phyloP scores from a whole-genome alignment of 2,797 vertebrate species.

The Peromyscus attwateri region DNA sequence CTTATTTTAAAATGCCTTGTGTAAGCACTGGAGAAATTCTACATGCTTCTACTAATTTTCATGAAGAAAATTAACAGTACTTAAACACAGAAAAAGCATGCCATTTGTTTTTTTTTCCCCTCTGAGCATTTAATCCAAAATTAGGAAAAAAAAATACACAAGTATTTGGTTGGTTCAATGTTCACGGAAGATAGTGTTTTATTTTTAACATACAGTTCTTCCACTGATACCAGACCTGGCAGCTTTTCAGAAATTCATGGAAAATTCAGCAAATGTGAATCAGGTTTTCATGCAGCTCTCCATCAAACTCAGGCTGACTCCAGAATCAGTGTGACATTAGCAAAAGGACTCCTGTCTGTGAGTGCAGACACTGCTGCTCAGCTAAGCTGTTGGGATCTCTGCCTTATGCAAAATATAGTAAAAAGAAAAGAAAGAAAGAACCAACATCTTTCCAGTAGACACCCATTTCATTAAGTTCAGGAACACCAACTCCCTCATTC shows the following conservation, averaged over 20 bases:
- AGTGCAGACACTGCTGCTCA: constrained; percentile 65
- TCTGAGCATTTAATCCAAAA: constrained; percentile 78
- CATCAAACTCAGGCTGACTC: constrained; percentile 79
- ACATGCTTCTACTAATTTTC: background rate
- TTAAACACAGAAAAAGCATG: constrained; percentile 78
- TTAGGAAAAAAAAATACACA: constrained; percentile 78
- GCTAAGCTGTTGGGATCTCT: constrained; percentile 69
- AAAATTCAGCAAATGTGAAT: constrained; percentile 81
- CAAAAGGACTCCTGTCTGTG: constrained; percentile 79
- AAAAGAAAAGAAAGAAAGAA: constrained; percentile 45
- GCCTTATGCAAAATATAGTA: constrained; percentile 50
- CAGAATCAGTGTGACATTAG: constrained; percentile 79
- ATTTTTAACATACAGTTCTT: constrained; percentile 73
- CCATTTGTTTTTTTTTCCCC: constrained; percentile 71
- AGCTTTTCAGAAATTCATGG: constrained; percentile 84
- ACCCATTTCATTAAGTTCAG: constrained; percentile 49
- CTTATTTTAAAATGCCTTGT: constrained; percentile 44
- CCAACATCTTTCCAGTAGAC: constrained; percentile 11
- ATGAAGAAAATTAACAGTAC: constrained; percentile 75
- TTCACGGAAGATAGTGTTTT: constrained; percentile 59
- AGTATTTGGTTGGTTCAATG: constrained; percentile 57
- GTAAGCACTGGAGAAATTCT: background rate
- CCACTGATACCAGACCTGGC: constrained; percentile 83
- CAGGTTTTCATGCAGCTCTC: constrained; percentile 84
- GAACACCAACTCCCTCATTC: background rate